Conservation (phyloP, 1,140 invertebrate species). For the Drosophila setifemur region DNA sequence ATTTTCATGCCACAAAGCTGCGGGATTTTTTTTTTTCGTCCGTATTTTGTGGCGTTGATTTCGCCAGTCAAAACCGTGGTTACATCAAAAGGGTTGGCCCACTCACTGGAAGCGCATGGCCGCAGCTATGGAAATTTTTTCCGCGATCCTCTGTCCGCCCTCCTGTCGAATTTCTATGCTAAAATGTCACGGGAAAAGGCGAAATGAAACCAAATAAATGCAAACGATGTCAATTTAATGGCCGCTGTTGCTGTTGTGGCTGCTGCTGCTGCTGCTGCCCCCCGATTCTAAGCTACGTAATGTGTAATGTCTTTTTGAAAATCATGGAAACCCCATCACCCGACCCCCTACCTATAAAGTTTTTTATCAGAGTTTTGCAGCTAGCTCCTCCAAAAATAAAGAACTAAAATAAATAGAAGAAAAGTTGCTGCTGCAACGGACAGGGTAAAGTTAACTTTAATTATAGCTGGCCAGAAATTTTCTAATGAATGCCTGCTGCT, state of each 20-base stretch:
- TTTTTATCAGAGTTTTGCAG: conserved; percentile 66
- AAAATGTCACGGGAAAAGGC: conserved; percentile 68
- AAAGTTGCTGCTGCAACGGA: conserved; percentile 70
- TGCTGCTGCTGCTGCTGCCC: conserved; percentile 45
- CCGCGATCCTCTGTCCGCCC: conserved; percentile 14
- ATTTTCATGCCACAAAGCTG: neutral
- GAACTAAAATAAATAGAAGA: conserved; percentile 14
- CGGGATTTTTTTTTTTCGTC: conserved; percentile 29
- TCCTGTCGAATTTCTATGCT: conserved; percentile 78
- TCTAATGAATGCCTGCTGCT: conserved; percentile 61
- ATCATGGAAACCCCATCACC: conserved; percentile 9
- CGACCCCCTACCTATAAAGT: conserved; percentile 51
- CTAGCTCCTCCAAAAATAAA: conserved; percentile 17
- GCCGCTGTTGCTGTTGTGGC: conserved; percentile 62
- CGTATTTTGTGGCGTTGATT: conserved; percentile 62
- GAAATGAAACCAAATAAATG: conserved; percentile 73
- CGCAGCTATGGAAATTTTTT: conserved; percentile 72
- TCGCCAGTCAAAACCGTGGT: conserved; percentile 68
- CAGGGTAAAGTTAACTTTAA: conserved; percentile 77
- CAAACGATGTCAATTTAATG: conserved; percentile 80
- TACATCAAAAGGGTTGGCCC: conserved; percentile 77
- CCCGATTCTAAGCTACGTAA: conserved; percentile 35
- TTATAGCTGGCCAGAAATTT: conserved; percentile 70
- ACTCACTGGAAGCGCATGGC: conserved; percentile 24
- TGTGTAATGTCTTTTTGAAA: conserved; percentile 72